These are phyloP conservation scores for Axinella damicornis DNA, from an alignment of 37 sponge, comb jelly and placozoan species.

Conservation along the genomic window DNA sequence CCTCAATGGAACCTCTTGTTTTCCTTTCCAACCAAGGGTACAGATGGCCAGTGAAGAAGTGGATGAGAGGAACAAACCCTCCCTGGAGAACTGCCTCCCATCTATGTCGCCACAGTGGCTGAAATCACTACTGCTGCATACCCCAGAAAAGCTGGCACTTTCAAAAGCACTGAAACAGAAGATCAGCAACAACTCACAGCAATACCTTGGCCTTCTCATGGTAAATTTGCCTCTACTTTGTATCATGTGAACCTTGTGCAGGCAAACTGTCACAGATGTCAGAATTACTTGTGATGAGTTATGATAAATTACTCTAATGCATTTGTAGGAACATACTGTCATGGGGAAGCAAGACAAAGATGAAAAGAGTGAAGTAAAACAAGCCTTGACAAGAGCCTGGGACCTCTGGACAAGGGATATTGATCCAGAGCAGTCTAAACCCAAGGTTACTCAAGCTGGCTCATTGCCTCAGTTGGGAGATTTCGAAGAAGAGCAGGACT, in stretches of 20 bases:
- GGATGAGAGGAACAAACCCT: background rate
- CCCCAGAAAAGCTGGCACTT: background rate
- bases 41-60: background rate
- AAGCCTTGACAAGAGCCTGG: conserved; percentile 3
- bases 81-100: background rate
- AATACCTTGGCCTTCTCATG: conserved; percentile 3
- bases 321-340: background rate
- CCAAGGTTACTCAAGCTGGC: too few relatives aligned
- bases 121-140: conserved; percentile 2
- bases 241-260: too few relatives aligned
- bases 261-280: too few relatives aligned
- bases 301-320: too few relatives aligned
- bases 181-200: background rate
- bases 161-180: background rate
- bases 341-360: background rate
- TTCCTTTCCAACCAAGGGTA: background rate
- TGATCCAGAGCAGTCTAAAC: background rate
- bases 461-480: too few relatives aligned
- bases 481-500: too few relatives aligned
- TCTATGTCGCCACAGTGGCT: conserved; percentile 11
- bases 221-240: background rate
- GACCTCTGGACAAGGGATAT: background rate
- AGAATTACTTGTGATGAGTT: too few relatives aligned
- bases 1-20: background rate
- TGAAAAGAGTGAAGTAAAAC: background rate